A percentile compares a stretch with the other conserved stretches of the same genome.
Evolutionary conservation across 2,888 invertebrate genomes (phyloP).

Genomic region (Buathra laborator): DNA sequence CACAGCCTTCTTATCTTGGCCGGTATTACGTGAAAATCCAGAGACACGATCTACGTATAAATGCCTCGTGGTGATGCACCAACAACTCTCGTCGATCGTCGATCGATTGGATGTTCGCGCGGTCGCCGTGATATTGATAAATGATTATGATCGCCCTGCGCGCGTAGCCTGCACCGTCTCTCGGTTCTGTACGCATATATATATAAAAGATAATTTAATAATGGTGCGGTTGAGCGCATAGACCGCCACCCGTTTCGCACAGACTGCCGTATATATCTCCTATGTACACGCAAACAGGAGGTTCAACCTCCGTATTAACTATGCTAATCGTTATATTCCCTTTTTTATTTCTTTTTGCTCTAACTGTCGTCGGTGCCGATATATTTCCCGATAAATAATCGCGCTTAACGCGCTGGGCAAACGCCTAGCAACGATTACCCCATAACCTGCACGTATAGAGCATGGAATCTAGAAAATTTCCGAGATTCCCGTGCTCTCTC

Average conservation of each 20-base stretch:
- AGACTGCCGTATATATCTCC: constrained; percentile 4
- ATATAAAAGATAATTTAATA: constrained; percentile 80
- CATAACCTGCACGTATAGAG: background rate
- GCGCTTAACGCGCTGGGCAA: constrained; percentile 72
- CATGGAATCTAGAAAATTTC: background rate
- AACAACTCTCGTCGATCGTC: constrained; percentile 35
- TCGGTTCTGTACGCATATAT: constrained; percentile 20
- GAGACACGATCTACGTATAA: constrained; percentile 57
- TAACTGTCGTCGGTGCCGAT: constrained; percentile 70
- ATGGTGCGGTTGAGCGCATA: constrained; percentile 69
- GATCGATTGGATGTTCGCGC: constrained; percentile 26
- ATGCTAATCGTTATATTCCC: constrained; percentile 74
- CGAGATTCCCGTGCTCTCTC: background rate
- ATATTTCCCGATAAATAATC: constrained; percentile 76
- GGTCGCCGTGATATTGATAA: constrained; percentile 78
- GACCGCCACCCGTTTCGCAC: constrained; percentile 17
- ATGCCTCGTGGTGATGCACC: constrained; percentile 47
- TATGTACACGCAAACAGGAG: background rate
- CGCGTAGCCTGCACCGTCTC: constrained; percentile 39
- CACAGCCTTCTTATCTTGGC: constrained; percentile 75
- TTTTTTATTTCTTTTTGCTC: background rate
- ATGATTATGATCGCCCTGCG: constrained; percentile 76
- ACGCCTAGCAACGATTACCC: constrained; percentile 19
- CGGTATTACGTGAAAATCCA: constrained; percentile 75
- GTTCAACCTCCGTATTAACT: constrained; percentile 65